Percentiles rank a stretch among this genome's conserved stretches.
Conservation (phyloP, 2,113 vertebrate genomes). For the Lynx canadensis region DNA sequence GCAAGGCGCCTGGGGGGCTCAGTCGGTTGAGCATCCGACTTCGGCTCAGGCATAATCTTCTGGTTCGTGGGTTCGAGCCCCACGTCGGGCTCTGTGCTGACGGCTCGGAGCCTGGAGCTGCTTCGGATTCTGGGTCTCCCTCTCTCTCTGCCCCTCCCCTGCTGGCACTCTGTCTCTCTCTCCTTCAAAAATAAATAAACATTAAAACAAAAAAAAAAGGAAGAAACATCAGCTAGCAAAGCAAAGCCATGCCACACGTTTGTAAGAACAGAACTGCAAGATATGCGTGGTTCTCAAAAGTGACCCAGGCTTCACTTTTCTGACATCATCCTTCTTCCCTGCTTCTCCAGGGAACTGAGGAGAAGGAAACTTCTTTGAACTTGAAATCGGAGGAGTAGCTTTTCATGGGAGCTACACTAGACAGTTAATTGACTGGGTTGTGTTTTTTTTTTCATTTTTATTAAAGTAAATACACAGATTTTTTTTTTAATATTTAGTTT, state of each 20-base stretch:
- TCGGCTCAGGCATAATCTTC: too few relatives aligned
- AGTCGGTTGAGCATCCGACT: too few relatives aligned
- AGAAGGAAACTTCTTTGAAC: not conserved
- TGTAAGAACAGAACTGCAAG: not conserved
- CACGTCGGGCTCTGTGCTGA: too few relatives aligned
- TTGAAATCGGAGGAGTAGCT: not conserved
- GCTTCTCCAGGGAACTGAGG: not conserved
- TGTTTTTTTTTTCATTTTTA: not conserved
- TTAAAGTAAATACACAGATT: not conserved
- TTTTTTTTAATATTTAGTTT: not conserved
- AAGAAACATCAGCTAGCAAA: not conserved
- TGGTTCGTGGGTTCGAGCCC: too few relatives aligned
- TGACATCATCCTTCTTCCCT: not conserved
- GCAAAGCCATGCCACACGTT: not conserved
- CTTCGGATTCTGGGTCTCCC: too few relatives aligned
- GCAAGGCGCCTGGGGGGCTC: not conserved
- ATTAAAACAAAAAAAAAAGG: too few relatives aligned
- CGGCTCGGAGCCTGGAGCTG: too few relatives aligned
- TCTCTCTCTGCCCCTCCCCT: too few relatives aligned
- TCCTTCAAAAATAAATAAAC: too few relatives aligned
- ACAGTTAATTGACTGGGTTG: not conserved
- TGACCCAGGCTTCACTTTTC: slow-evolving; percentile 5
- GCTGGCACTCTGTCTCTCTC: too few relatives aligned
- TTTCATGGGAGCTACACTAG: not conserved
- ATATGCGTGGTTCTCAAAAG: not conserved